These are phyloP conservation scores for Agrochola lota DNA, from an alignment of 2,888 invertebrate genomes.

Conservation along the genomic window DNA sequence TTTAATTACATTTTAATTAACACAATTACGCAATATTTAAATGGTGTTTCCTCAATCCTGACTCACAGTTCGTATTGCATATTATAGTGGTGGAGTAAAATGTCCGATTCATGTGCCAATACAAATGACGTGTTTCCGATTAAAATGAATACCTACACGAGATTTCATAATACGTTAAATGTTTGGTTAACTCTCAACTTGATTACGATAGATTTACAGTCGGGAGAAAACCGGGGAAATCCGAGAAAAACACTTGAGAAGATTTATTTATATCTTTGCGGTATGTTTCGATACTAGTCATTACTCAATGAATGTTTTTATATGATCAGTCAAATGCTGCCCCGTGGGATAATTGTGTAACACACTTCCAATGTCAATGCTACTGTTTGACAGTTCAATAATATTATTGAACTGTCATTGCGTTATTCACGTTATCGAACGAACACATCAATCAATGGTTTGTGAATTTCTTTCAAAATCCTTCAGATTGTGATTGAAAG, in stretches of 20 bases:
- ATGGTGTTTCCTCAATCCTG: not conserved
- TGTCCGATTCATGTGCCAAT: not conserved
- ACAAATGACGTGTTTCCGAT: constrained; percentile 11
- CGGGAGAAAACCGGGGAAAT: not conserved
- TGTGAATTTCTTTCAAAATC: not conserved
- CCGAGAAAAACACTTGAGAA: not conserved
- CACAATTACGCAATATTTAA: constrained; percentile 12
- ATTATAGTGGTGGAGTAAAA: constrained; percentile 31
- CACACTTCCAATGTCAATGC: not conserved
- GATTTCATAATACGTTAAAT: not conserved
- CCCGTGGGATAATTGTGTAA: not conserved
- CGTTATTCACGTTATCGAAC: not conserved
- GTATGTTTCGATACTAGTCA: not conserved
- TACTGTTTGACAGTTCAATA: not conserved
- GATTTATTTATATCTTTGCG: constrained; percentile 12
- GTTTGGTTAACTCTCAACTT: not conserved
- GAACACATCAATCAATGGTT: not conserved
- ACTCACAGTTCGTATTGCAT: not conserved
- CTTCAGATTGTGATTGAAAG: not conserved
- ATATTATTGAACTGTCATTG: not conserved
- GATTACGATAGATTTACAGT: not conserved
- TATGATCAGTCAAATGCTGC: not conserved
- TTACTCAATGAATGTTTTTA: not conserved
- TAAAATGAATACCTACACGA: not conserved
- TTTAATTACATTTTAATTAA: not conserved